A percentile compares a stretch with the other conserved stretches of the same genome.
These are phyloP conservation scores for Porites cylindrica DNA, from an alignment of 92 coral and sea anemone genomes.

Conservation along the genomic window DNA sequence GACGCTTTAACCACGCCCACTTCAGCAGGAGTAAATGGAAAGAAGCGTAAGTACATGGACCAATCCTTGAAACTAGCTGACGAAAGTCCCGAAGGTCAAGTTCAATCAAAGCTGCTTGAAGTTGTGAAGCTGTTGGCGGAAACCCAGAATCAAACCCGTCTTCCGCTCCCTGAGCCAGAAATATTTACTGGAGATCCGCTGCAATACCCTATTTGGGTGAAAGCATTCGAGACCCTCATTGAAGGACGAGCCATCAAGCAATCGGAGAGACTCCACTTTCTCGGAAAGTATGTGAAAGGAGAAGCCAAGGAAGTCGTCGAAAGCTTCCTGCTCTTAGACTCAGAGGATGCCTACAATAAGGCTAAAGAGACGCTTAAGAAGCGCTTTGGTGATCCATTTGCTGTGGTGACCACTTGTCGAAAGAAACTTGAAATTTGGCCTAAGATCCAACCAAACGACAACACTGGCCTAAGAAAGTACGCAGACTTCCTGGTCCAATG, in stretches of 20 bases:
- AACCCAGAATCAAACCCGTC: constrained; percentile 50
- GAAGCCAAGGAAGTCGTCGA: constrained; percentile 69
- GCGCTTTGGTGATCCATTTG: constrained; percentile 69
- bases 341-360: constrained; percentile 61
- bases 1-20: not conserved
- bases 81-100: not conserved
- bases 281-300: constrained; percentile 56
- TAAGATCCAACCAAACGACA: constrained; percentile 44
- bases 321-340: constrained; percentile 63
- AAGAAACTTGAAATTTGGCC: constrained; percentile 68
- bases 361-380: constrained; percentile 61
- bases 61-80: not conserved
- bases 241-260: constrained; percentile 64
- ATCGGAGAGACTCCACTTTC: constrained; percentile 61
- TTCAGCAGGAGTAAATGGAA: not conserved
- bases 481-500: constrained; percentile 70
- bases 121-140: constrained; percentile 62
- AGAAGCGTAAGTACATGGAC: not conserved
- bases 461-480: constrained; percentile 44
- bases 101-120: constrained; percentile 24
- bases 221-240: constrained; percentile 63
- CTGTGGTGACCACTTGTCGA: constrained; percentile 61
- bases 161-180: constrained; percentile 66
- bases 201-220: constrained; percentile 62
- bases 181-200: constrained; percentile 66